These are phyloP conservation scores for Polydrusus cervinus DNA, from an alignment of 2,888 invertebrate species.

Conservation along the genomic window DNA sequence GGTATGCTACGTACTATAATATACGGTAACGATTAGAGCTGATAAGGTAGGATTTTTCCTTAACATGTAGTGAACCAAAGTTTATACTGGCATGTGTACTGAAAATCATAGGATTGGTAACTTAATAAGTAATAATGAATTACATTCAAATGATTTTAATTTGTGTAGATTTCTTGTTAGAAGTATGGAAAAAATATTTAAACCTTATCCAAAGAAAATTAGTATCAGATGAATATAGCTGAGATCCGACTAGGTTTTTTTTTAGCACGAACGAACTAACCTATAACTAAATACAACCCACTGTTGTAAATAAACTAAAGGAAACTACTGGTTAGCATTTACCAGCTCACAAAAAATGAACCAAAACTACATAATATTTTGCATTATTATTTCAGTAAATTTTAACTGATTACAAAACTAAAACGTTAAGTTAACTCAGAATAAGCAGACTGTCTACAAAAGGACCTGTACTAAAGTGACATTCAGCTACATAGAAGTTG, in stretches of 20 bases:
- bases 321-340: conserved; percentile 20
- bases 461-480: conserved; percentile 40
- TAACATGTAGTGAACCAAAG: neutral
- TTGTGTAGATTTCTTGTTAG: conserved; percentile 6
- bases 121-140: neutral
- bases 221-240: conserved; percentile 40
- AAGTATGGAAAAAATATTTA: neutral
- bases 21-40: neutral
- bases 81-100: conserved; percentile 7
- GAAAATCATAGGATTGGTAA: conserved; percentile 1
- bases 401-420: conserved; percentile 52
- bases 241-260: conserved; percentile 50
- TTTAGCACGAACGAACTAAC: conserved; percentile 27
- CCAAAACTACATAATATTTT: conserved; percentile 19
- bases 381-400: conserved; percentile 20
- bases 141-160: neutral
- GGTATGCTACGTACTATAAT: neutral
- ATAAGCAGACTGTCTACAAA: conserved; percentile 47
- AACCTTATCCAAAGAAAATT: conserved; percentile 20
- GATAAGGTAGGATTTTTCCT: conserved; percentile 14
- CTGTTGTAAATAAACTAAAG: conserved; percentile 14
- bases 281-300: conserved; percentile 18
- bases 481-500: conserved; percentile 27
- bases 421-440: conserved; percentile 55
- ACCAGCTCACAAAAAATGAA: conserved; percentile 35